Evolutionary conservation across 2,113 vertebrate species (phyloP).

Genomic region (Prochilodus magdalenae): DNA sequence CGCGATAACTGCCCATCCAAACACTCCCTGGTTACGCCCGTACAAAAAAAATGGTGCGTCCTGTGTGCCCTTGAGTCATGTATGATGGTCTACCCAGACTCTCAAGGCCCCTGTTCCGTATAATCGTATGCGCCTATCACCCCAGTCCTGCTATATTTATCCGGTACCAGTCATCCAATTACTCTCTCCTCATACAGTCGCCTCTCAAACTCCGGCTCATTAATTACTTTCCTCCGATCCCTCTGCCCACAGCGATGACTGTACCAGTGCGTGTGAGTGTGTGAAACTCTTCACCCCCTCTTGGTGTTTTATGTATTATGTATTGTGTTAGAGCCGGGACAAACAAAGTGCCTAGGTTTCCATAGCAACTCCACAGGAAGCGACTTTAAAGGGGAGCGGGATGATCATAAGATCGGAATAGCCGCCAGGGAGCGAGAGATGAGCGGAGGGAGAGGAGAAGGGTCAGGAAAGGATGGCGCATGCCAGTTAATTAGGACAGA

Average conservation of each 20-base stretch:
- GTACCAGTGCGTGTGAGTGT: not conserved
- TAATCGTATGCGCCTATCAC: slow-evolving; percentile 40
- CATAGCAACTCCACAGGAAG: slow-evolving; percentile 77
- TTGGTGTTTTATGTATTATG: slow-evolving; percentile 59
- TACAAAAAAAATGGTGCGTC: no score
- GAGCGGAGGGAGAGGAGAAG: slow-evolving; percentile 48
- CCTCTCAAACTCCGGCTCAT: slow-evolving; percentile 61
- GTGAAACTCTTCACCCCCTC: slow-evolving; percentile 4
- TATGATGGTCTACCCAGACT: no score
- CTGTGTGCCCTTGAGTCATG: no score
- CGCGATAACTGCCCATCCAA: no score
- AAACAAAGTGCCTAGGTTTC: slow-evolving; percentile 72
- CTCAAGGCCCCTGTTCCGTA: no score
- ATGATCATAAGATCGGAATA: slow-evolving; percentile 63
- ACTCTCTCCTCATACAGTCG: slow-evolving; percentile 60
- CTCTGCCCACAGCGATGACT: slow-evolving; percentile 50
- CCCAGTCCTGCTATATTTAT: slow-evolving; percentile 67
- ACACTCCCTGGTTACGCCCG: no score
- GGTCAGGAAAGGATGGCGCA: slow-evolving; percentile 1
- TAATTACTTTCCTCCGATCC: slow-evolving; percentile 63
- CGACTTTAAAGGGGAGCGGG: slow-evolving; percentile 56
- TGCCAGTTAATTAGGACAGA: not conserved
- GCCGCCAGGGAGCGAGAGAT: slow-evolving; percentile 48
- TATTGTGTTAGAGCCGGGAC: slow-evolving; percentile 59
- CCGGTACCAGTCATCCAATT: slow-evolving; percentile 57